Evolutionary conservation across 2,888 invertebrate species (phyloP).

Genomic region (Xanthorhoe spadicearia): DNA sequence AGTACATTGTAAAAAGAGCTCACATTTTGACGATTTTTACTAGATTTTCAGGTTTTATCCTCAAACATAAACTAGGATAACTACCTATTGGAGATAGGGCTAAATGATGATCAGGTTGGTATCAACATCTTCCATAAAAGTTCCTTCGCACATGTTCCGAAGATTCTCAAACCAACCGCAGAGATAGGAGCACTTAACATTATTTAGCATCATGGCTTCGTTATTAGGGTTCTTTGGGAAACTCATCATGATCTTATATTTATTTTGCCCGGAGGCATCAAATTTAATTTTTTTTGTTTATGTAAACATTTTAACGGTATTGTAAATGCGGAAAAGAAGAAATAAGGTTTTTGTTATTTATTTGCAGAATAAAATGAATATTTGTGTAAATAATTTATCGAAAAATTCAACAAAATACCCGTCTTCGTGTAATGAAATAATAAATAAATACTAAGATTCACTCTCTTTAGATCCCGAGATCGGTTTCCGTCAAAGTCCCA

Average conservation of each 20-base stretch:
- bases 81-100: not conserved
- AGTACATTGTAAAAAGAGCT: not conserved
- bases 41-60: not conserved
- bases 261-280: too few relatives aligned
- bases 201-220: conserved; percentile 28
- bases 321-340: too few relatives aligned
- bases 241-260: not conserved
- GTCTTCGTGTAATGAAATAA: too few relatives aligned
- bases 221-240: conserved; percentile 11
- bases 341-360: too few relatives aligned
- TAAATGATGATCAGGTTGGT: not conserved
- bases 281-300: too few relatives aligned
- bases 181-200: conserved; percentile 26
- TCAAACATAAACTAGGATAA: not conserved
- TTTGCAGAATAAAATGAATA: too few relatives aligned
- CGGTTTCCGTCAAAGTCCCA: too few relatives aligned
- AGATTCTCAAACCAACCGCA: conserved; percentile 7
- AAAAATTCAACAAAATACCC: too few relatives aligned
- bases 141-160: not conserved
- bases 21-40: not conserved
- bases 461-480: not conserved
- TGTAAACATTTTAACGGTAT: too few relatives aligned
- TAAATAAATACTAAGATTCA: too few relatives aligned
- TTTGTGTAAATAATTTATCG: too few relatives aligned
- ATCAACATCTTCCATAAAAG: not conserved